Percentiles rank a stretch among this genome's conserved stretches.
These are phyloP conservation scores for Sialis fuliginosa DNA, from an alignment of 2,888 invertebrate genomes.

Conservation along the genomic window DNA sequence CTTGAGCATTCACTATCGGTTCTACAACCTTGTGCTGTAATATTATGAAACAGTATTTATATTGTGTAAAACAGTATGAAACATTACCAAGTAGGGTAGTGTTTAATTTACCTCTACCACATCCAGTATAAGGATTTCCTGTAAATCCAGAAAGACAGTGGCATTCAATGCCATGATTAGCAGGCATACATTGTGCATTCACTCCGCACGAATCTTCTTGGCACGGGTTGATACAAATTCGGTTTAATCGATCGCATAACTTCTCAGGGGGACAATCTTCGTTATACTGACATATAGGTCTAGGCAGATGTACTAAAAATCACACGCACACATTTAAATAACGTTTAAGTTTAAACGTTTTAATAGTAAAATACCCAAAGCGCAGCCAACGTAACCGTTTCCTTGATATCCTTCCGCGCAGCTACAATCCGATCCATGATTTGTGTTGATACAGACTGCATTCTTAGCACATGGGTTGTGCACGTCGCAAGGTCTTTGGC, in stretches of 20 bases:
- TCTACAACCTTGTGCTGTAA: constrained; percentile 53
- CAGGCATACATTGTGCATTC: constrained; percentile 61
- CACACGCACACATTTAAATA: background rate
- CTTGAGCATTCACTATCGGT: constrained; percentile 52
- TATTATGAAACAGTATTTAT: constrained; percentile 4
- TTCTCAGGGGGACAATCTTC: constrained; percentile 80
- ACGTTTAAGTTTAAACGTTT: background rate
- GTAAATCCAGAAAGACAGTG: constrained; percentile 52
- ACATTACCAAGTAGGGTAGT: no score
- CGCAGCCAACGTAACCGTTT: constrained; percentile 67
- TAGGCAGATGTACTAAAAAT: constrained; percentile 25
- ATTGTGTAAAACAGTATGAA: background rate
- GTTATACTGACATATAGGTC: constrained; percentile 68
- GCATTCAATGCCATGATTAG: constrained; percentile 60
- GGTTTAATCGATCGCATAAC: constrained; percentile 66
- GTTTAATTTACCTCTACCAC: constrained; percentile 40
- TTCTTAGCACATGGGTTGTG: constrained; percentile 70
- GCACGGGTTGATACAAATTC: constrained; percentile 71
- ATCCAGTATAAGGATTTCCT: constrained; percentile 63
- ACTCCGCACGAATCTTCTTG: constrained; percentile 63
- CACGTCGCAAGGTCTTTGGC: constrained; percentile 73
- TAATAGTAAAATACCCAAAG: constrained; percentile 40
- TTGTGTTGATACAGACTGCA: constrained; percentile 74
- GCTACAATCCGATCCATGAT: constrained; percentile 73
- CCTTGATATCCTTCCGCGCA: constrained; percentile 76